Evolutionary conservation across 1,140 invertebrate species (phyloP).

Genomic region (Dryas iulia): DNA sequence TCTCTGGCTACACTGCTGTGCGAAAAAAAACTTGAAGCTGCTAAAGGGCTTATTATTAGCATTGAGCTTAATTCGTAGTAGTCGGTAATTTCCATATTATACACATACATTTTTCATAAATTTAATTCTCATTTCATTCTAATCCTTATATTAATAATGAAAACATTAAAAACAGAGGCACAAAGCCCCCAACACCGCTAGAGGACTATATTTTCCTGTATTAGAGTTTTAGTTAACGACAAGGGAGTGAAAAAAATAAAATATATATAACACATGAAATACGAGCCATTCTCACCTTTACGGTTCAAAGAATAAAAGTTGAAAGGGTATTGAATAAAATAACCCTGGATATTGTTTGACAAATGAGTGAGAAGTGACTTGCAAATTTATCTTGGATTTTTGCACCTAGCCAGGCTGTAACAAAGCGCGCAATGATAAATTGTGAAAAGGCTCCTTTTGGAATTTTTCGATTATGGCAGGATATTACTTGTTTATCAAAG

Average conservation of each 20-base stretch:
- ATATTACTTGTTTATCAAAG: constrained; percentile 50
- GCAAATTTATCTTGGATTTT: constrained; percentile 63
- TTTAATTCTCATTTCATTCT: not conserved
- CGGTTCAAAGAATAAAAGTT: constrained; percentile 17
- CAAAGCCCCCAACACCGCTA: not conserved
- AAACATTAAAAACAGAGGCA: not conserved
- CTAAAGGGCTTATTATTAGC: no score
- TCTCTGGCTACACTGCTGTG: no score
- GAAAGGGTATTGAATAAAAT: constrained; percentile 26
- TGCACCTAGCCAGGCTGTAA: constrained; percentile 52
- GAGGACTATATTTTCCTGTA: constrained; percentile 26
- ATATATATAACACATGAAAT: not conserved
- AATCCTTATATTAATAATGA: not conserved
- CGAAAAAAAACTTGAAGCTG: no score
- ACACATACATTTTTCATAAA: no score
- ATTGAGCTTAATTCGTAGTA: no score
- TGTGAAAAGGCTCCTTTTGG: constrained; percentile 52
- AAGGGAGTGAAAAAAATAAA: constrained; percentile 3
- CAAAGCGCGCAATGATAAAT: constrained; percentile 62
- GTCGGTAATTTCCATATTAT: no score
- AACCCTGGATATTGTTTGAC: constrained; percentile 32
- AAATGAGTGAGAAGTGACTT: constrained; percentile 41
- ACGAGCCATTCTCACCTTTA: constrained; percentile 14
- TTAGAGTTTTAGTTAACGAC: constrained; percentile 19
- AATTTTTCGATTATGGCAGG: constrained; percentile 59